Conservation (phyloP, 2,113 vertebrate species). For the Hoplias malabaricus region DNA sequence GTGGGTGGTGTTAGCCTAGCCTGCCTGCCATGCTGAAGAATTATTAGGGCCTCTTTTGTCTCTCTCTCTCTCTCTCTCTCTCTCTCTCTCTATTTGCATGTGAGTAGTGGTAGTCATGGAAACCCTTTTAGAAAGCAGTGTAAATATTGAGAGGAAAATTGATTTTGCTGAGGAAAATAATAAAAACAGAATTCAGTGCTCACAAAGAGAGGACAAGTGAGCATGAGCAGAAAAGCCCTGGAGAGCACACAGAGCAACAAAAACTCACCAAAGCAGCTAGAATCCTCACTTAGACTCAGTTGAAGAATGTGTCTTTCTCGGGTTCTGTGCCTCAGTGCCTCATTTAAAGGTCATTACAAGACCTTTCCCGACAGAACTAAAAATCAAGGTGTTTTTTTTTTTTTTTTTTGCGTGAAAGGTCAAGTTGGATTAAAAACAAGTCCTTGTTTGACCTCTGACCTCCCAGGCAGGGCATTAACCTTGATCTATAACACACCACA, state of each 20-base stretch:
- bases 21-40: neutral
- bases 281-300: neutral
- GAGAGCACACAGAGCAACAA: neutral
- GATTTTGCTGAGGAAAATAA: slow-evolving; percentile 33
- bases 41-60: neutral
- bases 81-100: neutral
- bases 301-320: neutral
- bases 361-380: neutral
- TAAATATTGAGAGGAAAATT: slow-evolving; percentile 26
- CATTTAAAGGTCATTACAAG: neutral
- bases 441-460: neutral
- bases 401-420: neutral
- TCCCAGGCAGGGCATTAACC: neutral
- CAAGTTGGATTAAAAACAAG: neutral
- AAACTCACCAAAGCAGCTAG: slow-evolving; percentile 2
- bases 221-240: neutral
- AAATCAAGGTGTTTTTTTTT: neutral
- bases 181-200: slow-evolving; percentile 9
- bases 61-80: neutral
- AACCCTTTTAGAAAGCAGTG: slow-evolving; percentile 16
- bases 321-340: neutral
- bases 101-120: slow-evolving; percentile 20
- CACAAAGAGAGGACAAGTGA: neutral
- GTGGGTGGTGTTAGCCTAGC: neutral
- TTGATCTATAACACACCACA: neutral